Percentiles rank a stretch among this genome's conserved stretches.
Conservation (phyloP, 2,113 vertebrate species). For the Cygnus buccinator region DNA sequence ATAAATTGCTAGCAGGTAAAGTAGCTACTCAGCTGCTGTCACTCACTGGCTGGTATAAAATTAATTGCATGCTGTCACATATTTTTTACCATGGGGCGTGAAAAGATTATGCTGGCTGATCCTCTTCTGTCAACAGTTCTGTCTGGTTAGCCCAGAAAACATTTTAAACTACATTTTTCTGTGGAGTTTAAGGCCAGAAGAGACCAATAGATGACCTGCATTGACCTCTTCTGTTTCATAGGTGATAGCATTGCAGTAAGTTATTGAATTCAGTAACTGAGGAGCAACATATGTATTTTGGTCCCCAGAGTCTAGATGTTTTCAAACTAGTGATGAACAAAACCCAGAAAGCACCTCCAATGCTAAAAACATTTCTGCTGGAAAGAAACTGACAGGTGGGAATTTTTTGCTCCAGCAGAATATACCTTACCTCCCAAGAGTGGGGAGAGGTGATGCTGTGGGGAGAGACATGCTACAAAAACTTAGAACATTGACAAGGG, state of each 20-base stretch:
- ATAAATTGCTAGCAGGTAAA: neutral
- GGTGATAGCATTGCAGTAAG: neutral
- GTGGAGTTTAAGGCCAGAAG: neutral
- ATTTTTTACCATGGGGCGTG: conserved; percentile 13
- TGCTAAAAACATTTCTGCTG: neutral
- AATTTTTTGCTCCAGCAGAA: neutral
- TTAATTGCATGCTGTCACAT: neutral
- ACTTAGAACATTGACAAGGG: neutral
- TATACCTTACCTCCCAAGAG: neutral
- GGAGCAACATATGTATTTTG: neutral
- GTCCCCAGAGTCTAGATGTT: neutral
- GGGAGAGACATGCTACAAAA: neutral
- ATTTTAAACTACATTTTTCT: neutral
- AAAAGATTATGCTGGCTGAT: neutral
- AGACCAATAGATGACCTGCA: neutral
- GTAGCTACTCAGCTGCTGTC: neutral
- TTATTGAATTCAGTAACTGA: neutral
- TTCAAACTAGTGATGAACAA: neutral
- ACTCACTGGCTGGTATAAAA: neutral
- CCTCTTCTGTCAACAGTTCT: neutral
- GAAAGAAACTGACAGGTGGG: neutral
- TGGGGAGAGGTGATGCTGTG: neutral
- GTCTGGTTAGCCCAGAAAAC: neutral
- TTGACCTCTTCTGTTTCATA: neutral
- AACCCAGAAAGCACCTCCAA: neutral